These are phyloP conservation scores for Dicentrarchus labrax DNA, from an alignment of 2,113 vertebrate species.

Conservation along the genomic window DNA sequence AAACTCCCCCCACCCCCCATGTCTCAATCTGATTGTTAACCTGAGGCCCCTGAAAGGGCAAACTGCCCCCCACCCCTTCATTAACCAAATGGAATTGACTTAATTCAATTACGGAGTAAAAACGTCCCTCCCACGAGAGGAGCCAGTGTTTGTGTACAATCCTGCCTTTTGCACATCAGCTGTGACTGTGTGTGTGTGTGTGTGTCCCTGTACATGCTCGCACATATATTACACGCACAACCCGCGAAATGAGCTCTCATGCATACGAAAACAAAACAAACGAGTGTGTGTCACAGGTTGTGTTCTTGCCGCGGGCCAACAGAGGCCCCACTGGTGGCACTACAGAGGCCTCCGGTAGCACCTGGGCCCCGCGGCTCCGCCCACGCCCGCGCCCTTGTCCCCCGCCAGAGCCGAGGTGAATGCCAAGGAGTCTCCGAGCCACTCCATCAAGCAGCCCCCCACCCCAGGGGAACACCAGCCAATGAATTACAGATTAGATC, in stretches of 20 bases:
- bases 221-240: conserved; percentile 21
- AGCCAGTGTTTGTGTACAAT: conserved; percentile 49
- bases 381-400: conserved; percentile 24
- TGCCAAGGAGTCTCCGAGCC: conserved; percentile 72
- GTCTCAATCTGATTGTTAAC: conserved; percentile 72
- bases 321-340: conserved; percentile 29
- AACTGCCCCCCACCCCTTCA: conserved; percentile 54
- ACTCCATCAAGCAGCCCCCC: conserved; percentile 66
- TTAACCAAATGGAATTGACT: conserved; percentile 81
- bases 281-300: conserved; percentile 40
- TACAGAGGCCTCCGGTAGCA: neutral
- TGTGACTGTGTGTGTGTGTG: conserved; percentile 11
- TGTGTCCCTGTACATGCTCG: neutral
- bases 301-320: conserved; percentile 75
- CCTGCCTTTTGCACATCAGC: conserved; percentile 46
- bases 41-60: conserved; percentile 61
- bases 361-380: neutral
- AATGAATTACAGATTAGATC: conserved; percentile 88
- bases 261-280: conserved; percentile 38
- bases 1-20: neutral
- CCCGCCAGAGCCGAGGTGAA: conserved; percentile 66
- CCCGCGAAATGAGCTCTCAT: conserved; percentile 32
- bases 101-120: conserved; percentile 79
- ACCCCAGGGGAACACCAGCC: conserved; percentile 77
- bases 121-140: conserved; percentile 63